phyloP scores from a whole-genome alignment of 2,113 vertebrate genomes.

The Lepus americanus region DNA sequence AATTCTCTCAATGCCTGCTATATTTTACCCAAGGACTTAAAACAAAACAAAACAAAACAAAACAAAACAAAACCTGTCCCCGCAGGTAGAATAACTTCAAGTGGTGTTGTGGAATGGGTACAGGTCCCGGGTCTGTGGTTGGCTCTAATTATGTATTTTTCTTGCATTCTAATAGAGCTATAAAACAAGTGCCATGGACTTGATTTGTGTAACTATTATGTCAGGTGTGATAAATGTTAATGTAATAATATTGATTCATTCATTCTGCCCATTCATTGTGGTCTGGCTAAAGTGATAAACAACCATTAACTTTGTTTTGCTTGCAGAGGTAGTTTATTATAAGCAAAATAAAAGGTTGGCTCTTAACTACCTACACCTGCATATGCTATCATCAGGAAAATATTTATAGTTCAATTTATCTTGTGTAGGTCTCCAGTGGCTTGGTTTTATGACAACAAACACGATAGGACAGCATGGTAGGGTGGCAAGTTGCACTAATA shows the following conservation, averaged over 20 bases:
- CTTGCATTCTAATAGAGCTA: slow-evolving; percentile 51
- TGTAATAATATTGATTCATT: slow-evolving; percentile 72
- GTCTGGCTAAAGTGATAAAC: slow-evolving; percentile 35
- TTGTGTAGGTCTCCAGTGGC: slow-evolving; percentile 47
- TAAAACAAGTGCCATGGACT: slow-evolving; percentile 39
- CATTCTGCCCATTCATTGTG: slow-evolving; percentile 44
- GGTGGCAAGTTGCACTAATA: neutral
- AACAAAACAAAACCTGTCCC: neutral
- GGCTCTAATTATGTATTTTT: slow-evolving; percentile 35
- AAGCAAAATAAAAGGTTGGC: slow-evolving; percentile 65
- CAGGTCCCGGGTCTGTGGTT: neutral
- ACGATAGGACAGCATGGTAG: neutral
- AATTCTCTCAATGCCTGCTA: neutral
- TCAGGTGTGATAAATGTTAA: slow-evolving; percentile 72
- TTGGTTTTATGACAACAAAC: slow-evolving; percentile 22
- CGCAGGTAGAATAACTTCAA: neutral
- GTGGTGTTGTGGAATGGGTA: neutral
- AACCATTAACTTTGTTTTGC: slow-evolving; percentile 60
- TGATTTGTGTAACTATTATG: slow-evolving; percentile 70
- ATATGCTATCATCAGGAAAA: slow-evolving; percentile 47
- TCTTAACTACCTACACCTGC: slow-evolving; percentile 58
- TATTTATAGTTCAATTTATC: slow-evolving; percentile 43
- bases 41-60: neutral
- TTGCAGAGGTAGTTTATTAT: slow-evolving; percentile 60
- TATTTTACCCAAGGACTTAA: slow-evolving; percentile 1